Conservation (phyloP, 2,113 vertebrate genomes). For the Varanus komodoensis region DNA sequence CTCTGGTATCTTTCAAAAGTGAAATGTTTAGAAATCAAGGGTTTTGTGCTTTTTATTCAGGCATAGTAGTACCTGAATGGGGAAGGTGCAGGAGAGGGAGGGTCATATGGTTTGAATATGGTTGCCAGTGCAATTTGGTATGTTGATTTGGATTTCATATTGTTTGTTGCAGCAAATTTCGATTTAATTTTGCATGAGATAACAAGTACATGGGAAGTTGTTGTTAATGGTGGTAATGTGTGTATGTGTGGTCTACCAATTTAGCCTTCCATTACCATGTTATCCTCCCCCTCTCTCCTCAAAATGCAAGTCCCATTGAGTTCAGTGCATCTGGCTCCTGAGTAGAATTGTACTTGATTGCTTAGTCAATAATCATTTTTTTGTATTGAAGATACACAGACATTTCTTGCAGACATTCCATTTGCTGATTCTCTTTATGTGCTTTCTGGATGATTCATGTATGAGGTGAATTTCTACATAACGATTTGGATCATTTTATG, state of each 20-base stretch:
- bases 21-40: conserved; percentile 59
- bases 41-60: conserved; percentile 41
- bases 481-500: background rate
- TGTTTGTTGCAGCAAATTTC: background rate
- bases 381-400: background rate
- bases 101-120: conserved; percentile 2
- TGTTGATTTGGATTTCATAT: background rate
- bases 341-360: background rate
- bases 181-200: background rate
- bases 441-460: background rate
- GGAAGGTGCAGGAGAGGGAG: conserved; percentile 7
- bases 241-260: background rate
- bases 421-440: background rate
- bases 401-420: background rate
- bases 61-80: conserved; percentile 29
- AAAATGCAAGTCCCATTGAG: background rate
- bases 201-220: background rate
- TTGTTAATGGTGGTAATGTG: background rate
- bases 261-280: background rate
- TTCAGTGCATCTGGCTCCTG: background rate
- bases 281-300: background rate
- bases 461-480: background rate
- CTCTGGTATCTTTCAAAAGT: conserved; percentile 68
- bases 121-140: background rate
- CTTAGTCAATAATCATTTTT: background rate